phyloP scores from a whole-genome alignment of 2,888 invertebrate genomes.

The Pecten maximus region DNA sequence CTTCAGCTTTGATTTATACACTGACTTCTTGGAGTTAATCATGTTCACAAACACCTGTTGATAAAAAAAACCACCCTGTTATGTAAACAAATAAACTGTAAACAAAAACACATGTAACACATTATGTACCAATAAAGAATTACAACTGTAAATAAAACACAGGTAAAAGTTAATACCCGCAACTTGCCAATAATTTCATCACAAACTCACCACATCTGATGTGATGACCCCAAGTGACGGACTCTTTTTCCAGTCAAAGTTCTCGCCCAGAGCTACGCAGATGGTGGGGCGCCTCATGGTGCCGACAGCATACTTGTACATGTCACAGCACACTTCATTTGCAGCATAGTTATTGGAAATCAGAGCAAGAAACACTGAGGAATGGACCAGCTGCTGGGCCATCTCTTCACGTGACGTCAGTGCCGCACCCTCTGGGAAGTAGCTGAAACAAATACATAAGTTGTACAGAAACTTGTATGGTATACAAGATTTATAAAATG shows the following conservation, averaged over 20 bases:
- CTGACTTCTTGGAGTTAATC: conserved; percentile 69
- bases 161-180: no score
- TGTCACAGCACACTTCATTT: conserved; percentile 72
- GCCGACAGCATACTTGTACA: conserved; percentile 76
- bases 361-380: conserved; percentile 73
- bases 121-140: neutral
- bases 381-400: conserved; percentile 73
- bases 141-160: no score
- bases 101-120: neutral
- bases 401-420: conserved; percentile 67
- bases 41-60: conserved; percentile 78
- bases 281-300: conserved; percentile 74
- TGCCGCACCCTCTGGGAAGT: conserved; percentile 55
- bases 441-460: conserved; percentile 65
- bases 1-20: conserved; percentile 74
- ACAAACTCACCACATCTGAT: conserved; percentile 72
- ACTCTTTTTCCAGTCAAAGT: conserved; percentile 75
- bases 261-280: conserved; percentile 71
- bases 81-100: conserved; percentile 34
- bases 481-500: no score
- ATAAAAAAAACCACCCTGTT: no score
- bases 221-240: conserved; percentile 72
- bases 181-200: no score
- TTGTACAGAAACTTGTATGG: neutral
- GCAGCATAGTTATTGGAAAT: conserved; percentile 74